Evolutionary conservation across 2,113 vertebrate species (phyloP), one percentile per base, ranked within the genome.

Genomic region (Chelonoidis abingdonii): DNA sequence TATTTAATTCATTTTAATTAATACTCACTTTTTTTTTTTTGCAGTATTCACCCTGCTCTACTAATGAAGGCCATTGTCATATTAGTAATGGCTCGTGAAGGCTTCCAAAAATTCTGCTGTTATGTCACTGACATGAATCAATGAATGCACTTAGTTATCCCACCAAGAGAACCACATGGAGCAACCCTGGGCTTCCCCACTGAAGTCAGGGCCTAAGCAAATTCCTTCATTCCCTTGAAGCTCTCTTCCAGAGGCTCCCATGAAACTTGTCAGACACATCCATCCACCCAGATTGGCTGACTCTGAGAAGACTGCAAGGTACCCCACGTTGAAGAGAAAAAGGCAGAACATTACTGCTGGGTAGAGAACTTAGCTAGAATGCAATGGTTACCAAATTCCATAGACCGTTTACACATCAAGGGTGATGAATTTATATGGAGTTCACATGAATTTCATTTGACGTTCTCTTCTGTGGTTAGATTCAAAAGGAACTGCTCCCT

Each of bases 401-500:
- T 6, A 86, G 88, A 17, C 78, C 12, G 52, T 80, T 44, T 80
- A 16, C 80, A 7, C 27, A 17, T 44, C 75, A n/a, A 57, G 4
- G 24, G 54, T 90, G 75, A 76, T 81, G 2, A 87, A 92, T 87
- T 65, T 80, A 75, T 69, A 8, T 10, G 5, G 47, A 16, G 21
- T 69, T 83, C n/a, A 2, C 2, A 10, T 83, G 41, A 75, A 89
- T 38, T 86, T 53, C 5, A 81, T 93, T 92, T 87, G 50, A 87
- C 88, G 94, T 83, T 21, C 69, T 92, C 56, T 41, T 94, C 49
- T 78, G 8, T 27, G 85, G 38, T 41, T 47, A 35, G 35, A 91
- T 85, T 95, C 88, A 82, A 92, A 76, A 41, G 24, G 87, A 97
- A 96, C 91, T 41, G 78, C 72, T 49, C 19, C 62, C 89, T 96